Evolutionary conservation across 1,140 invertebrate genomes (phyloP).

Genomic region (Acyrthosiphon pisum): DNA sequence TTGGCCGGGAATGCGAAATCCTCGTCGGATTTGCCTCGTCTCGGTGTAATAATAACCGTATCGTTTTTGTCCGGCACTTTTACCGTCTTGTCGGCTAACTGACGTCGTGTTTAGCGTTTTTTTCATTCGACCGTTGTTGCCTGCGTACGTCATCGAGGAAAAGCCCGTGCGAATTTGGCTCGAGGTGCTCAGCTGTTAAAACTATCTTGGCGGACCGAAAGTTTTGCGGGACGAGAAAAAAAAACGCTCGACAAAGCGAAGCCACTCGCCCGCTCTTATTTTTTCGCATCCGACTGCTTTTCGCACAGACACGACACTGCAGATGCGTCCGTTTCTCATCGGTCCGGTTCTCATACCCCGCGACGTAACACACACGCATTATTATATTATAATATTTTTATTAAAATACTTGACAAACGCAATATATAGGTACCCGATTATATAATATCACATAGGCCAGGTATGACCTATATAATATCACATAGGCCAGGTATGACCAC

Average conservation of each 20-base stretch:
- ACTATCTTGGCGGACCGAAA: constrained; percentile 19
- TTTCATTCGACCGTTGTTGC: background rate
- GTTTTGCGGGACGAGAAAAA: background rate
- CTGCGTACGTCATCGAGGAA: background rate
- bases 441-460: no score
- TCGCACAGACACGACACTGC: background rate
- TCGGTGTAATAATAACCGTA: background rate
- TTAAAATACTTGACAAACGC: background rate
- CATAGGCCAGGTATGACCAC: no score
- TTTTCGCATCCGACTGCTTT: background rate
- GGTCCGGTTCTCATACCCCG: background rate
- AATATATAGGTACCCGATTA: no score
- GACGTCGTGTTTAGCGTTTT: background rate
- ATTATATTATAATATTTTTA: background rate
- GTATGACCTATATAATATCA: no score
- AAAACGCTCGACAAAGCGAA: background rate
- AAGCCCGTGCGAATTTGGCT: background rate
- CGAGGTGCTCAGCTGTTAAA: constrained; percentile 22
- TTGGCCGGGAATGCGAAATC: background rate
- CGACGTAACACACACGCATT: background rate
- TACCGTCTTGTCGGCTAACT: background rate
- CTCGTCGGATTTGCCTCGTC: background rate
- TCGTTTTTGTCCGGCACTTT: background rate
- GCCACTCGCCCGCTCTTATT: background rate
- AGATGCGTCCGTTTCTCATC: constrained; percentile 1